Evolutionary conservation across 2,113 vertebrate species (phyloP).

Genomic region (Microcebus tavaratra): DNA sequence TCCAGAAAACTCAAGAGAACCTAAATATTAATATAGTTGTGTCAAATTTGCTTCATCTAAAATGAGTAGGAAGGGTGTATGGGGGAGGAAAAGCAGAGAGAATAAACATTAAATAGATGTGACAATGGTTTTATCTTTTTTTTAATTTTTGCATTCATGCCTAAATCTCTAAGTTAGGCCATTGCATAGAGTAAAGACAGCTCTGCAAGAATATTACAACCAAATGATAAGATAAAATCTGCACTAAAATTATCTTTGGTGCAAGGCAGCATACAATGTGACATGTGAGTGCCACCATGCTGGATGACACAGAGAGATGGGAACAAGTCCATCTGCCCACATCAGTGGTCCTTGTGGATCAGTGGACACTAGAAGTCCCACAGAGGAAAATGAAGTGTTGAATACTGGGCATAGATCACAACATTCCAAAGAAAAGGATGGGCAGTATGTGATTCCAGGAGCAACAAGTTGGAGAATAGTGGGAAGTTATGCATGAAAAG

Average conservation of each 20-base stretch:
- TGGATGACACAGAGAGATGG: not conserved
- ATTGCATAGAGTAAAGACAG: not conserved
- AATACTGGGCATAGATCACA: not conserved
- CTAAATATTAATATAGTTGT: not conserved
- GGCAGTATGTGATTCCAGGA: not conserved
- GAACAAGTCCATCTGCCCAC: not conserved
- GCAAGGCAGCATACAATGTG: not conserved
- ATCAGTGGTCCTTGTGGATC: not conserved
- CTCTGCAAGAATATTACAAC: not conserved
- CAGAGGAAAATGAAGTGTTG: not conserved
- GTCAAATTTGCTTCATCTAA: not conserved
- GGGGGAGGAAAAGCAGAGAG: not conserved
- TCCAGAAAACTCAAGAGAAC: not conserved
- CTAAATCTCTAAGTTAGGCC: not conserved
- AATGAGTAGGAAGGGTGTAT: not conserved
- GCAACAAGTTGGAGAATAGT: not conserved
- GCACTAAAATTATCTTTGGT: not conserved
- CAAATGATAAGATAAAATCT: not conserved
- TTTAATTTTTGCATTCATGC: not conserved
- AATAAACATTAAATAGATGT: not conserved
- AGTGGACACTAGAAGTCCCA: not conserved
- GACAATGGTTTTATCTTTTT: not conserved
- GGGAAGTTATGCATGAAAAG: not conserved
- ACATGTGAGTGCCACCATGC: not conserved
- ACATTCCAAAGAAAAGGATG: not conserved